Conservation (phyloP, 2,113 vertebrate species). For the Mystacornis crossleyi region DNA sequence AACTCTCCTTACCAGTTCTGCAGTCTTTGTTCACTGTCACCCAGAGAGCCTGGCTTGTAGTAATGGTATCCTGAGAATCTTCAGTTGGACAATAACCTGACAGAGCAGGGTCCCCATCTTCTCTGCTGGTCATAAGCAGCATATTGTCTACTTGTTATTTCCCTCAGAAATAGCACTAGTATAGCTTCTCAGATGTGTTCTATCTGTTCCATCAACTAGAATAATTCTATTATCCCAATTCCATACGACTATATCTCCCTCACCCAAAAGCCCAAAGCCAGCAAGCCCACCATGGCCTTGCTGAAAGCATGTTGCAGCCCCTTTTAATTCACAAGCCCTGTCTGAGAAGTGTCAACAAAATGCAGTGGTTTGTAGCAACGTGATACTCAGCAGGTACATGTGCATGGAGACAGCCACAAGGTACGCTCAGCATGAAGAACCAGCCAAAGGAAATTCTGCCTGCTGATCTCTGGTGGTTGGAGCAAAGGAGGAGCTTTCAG, state of each 20-base stretch:
- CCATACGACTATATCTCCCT: background rate
- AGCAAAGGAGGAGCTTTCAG: background rate
- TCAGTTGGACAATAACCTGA: background rate
- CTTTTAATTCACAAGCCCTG: background rate
- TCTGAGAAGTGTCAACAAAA: background rate
- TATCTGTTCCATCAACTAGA: background rate
- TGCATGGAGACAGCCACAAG: background rate
- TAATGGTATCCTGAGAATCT: background rate
- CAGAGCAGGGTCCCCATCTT: background rate
- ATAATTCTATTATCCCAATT: background rate
- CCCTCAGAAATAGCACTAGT: background rate
- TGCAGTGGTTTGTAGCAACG: background rate
- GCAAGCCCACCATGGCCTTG: background rate
- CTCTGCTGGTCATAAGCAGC: background rate
- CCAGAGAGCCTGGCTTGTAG: background rate
- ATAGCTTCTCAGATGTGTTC: background rate
- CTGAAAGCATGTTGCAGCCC: background rate
- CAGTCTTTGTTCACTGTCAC: background rate
- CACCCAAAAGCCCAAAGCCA: background rate
- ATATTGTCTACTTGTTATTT: background rate
- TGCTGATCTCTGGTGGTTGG: background rate
- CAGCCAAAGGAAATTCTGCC: background rate
- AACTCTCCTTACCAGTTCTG: background rate
- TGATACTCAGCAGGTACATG: background rate
- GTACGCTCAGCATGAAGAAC: background rate